phyloP scores from a whole-genome alignment of 2,113 vertebrate species.

The Notarius lentiginosus region DNA sequence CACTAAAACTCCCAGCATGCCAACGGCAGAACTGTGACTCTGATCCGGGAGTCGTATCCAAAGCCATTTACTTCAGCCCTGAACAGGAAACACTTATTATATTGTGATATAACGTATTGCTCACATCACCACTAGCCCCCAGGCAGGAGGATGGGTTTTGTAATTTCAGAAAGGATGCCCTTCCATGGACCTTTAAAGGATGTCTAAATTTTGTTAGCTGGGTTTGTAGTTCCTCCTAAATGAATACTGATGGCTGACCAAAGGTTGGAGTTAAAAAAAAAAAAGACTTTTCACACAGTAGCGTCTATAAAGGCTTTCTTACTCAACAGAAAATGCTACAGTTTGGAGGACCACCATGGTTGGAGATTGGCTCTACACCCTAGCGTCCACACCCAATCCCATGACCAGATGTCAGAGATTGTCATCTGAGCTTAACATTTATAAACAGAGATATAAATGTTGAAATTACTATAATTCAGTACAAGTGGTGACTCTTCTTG shows the following conservation, averaged over 20 bases:
- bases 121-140: background rate
- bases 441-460: background rate
- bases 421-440: background rate
- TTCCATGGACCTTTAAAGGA: background rate
- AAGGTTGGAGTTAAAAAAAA: background rate
- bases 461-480: background rate
- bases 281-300: background rate
- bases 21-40: slow-evolving; percentile 31
- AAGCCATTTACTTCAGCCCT: background rate
- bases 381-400: background rate
- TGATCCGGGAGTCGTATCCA: background rate
- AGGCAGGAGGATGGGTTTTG: background rate
- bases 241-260: background rate
- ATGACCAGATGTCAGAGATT: background rate
- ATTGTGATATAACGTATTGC: background rate
- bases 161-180: background rate
- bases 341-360: background rate
- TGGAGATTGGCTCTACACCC: background rate
- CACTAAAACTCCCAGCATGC: slow-evolving; percentile 22
- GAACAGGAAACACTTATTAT: slow-evolving; percentile 3
- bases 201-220: background rate
- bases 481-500: background rate
- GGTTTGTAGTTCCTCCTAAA: background rate
- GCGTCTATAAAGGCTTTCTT: background rate
- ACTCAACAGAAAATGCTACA: background rate